phyloP scores from a whole-genome alignment of 1,140 invertebrate species.

The Bilobella aurantiaca region DNA sequence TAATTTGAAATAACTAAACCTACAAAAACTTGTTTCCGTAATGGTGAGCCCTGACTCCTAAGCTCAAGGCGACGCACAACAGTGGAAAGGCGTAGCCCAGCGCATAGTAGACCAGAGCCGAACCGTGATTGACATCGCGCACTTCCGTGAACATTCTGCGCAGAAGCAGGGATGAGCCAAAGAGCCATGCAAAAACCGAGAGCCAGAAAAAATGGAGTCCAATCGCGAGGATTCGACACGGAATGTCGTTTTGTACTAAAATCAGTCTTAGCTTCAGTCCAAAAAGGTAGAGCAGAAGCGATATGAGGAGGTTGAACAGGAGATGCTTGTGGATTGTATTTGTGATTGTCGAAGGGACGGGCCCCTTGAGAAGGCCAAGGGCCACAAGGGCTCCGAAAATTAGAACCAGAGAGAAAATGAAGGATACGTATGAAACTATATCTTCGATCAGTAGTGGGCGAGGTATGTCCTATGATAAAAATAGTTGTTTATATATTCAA shows the following conservation, averaged over 20 bases:
- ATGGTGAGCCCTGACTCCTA: slow-evolving; percentile 85
- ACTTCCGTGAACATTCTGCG: slow-evolving; percentile 91
- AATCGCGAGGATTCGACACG: slow-evolving; percentile 56
- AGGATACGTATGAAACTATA: slow-evolving; percentile 76
- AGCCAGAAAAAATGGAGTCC: slow-evolving; percentile 63
- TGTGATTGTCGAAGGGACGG: slow-evolving; percentile 68
- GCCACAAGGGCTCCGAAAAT: slow-evolving; percentile 62
- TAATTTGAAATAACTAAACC: slow-evolving; percentile 43
- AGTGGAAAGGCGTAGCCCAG: slow-evolving; percentile 89
- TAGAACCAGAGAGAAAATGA: slow-evolving; percentile 69
- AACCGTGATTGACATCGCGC: slow-evolving; percentile 89
- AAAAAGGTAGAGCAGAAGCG: slow-evolving; percentile 73
- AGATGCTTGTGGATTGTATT: slow-evolving; percentile 91
- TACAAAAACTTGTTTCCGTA: slow-evolving; percentile 89
- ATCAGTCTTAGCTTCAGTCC: slow-evolving; percentile 65
- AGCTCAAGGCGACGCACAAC: slow-evolving; percentile 76
- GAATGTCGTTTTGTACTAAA: slow-evolving; percentile 51
- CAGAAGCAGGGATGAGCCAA: slow-evolving; percentile 82
- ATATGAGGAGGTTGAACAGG: slow-evolving; percentile 73
- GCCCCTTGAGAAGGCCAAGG: slow-evolving; percentile 61
- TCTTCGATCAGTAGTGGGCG: slow-evolving; percentile 73
- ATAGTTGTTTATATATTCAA: slow-evolving; percentile 18
- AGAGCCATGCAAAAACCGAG: slow-evolving; percentile 73
- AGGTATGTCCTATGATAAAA: slow-evolving; percentile 49
- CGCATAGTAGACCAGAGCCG: slow-evolving; percentile 88